These are phyloP conservation scores for Mystacornis crossleyi DNA, from an alignment of 2,113 vertebrate genomes.

Conservation along the genomic window DNA sequence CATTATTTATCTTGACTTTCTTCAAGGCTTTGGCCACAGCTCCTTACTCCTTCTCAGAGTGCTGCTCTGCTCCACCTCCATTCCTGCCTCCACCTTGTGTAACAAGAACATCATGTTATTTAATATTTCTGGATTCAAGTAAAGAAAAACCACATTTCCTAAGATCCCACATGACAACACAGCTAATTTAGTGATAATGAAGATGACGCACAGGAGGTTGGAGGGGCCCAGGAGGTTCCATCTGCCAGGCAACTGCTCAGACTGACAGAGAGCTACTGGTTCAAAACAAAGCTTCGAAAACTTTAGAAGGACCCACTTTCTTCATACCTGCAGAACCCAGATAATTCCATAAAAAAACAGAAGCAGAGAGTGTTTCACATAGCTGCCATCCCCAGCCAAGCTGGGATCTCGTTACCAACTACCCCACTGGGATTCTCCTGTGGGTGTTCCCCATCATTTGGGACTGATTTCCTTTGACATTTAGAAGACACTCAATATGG, in stretches of 20 bases:
- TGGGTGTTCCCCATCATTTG: background rate
- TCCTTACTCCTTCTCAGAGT: background rate
- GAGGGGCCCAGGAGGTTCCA: background rate
- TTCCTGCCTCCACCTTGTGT: background rate
- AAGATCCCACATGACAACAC: background rate
- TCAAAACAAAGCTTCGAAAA: background rate
- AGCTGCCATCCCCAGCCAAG: background rate
- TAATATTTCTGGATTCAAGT: background rate
- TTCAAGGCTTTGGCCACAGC: background rate
- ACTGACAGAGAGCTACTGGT: background rate
- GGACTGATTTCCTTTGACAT: background rate
- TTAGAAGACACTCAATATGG: background rate
- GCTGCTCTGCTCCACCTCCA: background rate
- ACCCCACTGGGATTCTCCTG: background rate
- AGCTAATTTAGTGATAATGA: background rate
- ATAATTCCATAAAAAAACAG: background rate
- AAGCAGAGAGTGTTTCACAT: accelerated
- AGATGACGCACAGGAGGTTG: background rate
- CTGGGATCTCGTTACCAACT: background rate
- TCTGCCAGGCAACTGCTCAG: background rate
- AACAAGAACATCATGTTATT: background rate
- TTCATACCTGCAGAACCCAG: background rate
- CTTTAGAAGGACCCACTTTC: background rate
- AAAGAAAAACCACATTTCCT: background rate
- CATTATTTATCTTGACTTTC: background rate